Conservation (phyloP, 2,888 invertebrate species). For the Stenotaenia linearis region DNA sequence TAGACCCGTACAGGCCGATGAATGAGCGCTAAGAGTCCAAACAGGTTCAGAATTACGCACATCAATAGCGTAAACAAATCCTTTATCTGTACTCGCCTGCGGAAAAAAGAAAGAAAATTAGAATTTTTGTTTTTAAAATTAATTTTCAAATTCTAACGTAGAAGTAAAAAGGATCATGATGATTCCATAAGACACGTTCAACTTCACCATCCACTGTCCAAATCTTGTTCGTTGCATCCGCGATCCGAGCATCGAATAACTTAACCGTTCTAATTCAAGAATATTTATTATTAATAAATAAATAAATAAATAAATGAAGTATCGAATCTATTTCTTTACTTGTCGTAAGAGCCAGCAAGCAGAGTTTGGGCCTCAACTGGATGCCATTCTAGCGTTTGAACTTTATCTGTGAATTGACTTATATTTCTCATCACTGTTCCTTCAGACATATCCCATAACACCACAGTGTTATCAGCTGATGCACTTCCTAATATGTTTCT, state of each 20-base stretch:
- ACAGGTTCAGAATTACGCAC: conserved; percentile 60
- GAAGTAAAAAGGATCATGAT: conserved; percentile 68
- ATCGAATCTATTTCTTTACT: too few relatives aligned
- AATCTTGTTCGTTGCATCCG: conserved; percentile 54
- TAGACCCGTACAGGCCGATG: conserved; percentile 77
- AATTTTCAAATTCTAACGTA: conserved; percentile 55
- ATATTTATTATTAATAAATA: neutral
- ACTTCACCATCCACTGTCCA: conserved; percentile 77
- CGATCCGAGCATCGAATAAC: conserved; percentile 71
- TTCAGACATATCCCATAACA: conserved; percentile 87
- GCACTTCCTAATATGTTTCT: conserved; percentile 87
- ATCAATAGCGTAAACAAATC: conserved; percentile 67
- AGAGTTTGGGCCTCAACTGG: conserved; percentile 73
- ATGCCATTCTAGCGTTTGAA: conserved; percentile 79
- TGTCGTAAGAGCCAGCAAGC: conserved; percentile 76
- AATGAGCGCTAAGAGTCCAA: conserved; percentile 71
- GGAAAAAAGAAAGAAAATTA: conserved; percentile 33
- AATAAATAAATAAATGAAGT: too few relatives aligned
- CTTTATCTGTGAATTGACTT: conserved; percentile 69
- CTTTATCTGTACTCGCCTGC: conserved; percentile 55
- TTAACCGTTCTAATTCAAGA: conserved; percentile 56
- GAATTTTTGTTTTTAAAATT: neutral
- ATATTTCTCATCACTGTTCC: conserved; percentile 69
- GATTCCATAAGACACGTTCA: conserved; percentile 81
- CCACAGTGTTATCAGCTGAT: conserved; percentile 79